Evolutionary conservation across 1,140 invertebrate species (phyloP), one percentile per base, ranked within the genome.

Genomic region (Gryon sp.): DNA sequence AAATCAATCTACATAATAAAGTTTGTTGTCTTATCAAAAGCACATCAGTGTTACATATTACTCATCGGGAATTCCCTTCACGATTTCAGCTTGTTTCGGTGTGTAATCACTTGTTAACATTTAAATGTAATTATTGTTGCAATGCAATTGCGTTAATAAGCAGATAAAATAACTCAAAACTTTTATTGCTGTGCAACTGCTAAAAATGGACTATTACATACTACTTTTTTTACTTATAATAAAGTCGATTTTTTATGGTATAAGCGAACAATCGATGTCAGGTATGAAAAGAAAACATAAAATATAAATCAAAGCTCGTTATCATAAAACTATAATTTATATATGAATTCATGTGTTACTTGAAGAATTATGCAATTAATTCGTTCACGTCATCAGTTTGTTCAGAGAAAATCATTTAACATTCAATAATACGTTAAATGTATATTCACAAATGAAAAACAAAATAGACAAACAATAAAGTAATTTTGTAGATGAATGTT

Each of bases 251-350:
- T 60, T 60, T 46, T 36, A 26, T 46, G 12, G 12, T 30, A 45
- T n/a, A 43, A 20, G 15, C 32, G 28, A n/a, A 45, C 43, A 59
- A 59, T 22, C 9, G 9, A 14, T 57, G 38, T 11, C 19, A 22
- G 3, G 12, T 15, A 26, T 19, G 0, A 9, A 12, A 15, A n/a
- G 36, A 60, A 46, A 22, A 22, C 19, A 36, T 60, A 24, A 18
- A 41, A 57, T 53, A 53, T 43, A 52, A 52, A 65, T 63, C 45
- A 50, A 46, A 11, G n/a, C 30, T 12, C 3, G 20, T 0, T 28
- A n/a, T 63, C 46, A 65, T 65, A 65, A 65, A 65, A 15, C 43
- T 52, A 12, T 43, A 52, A 65, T 52, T 52, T 52, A 63, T 63
- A 63, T 63, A 40, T 40, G 50, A 50, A 40, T 16, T 24, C 36